These are phyloP conservation scores for Hylaeus anthracinus DNA, from an alignment of 1,140 invertebrate genomes.

Conservation along the genomic window DNA sequence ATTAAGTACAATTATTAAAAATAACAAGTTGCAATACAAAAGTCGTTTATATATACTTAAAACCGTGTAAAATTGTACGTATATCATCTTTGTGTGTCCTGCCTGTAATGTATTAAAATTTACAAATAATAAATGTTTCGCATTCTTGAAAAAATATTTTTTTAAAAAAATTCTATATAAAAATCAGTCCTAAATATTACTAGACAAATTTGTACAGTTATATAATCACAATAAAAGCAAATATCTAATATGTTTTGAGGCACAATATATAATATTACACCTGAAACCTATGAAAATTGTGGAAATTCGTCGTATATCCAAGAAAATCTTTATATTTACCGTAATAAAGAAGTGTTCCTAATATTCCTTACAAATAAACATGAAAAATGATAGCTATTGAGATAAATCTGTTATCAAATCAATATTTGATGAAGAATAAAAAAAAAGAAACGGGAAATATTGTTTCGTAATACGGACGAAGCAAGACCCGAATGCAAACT, in stretches of 20 bases:
- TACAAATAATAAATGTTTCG: conserved; percentile 24
- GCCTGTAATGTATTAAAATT: conserved; percentile 33
- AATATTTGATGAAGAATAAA: conserved; percentile 15
- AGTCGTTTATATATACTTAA: not conserved
- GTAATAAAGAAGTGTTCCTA: not conserved
- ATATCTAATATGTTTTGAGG: conserved; percentile 32
- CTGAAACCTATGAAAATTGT: conserved; percentile 16
- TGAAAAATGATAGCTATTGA: not conserved
- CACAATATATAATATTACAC: conserved; percentile 40
- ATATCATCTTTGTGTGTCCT: conserved; percentile 39
- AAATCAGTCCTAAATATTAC: conserved; percentile 45
- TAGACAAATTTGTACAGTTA: conserved; percentile 49
- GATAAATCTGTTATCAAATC: conserved; percentile 31
- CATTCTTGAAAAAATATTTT: conserved; percentile 24
- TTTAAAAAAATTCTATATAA: conserved; percentile 34
- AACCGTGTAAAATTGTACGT: conserved; percentile 15
- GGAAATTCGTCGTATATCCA: conserved; percentile 24
- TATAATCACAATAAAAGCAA: conserved; percentile 46
- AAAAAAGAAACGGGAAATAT: no score
- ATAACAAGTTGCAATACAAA: conserved; percentile 20
- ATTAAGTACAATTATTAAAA: conserved; percentile 41
- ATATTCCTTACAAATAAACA: conserved; percentile 17
- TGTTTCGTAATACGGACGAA: no score
- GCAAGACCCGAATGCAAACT: no score
- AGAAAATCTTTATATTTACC: not conserved